Percentiles rank a stretch among this genome's conserved stretches.
Evolutionary conservation across 2,113 vertebrate genomes (phyloP).

Genomic region (Nematolebias whitei): DNA sequence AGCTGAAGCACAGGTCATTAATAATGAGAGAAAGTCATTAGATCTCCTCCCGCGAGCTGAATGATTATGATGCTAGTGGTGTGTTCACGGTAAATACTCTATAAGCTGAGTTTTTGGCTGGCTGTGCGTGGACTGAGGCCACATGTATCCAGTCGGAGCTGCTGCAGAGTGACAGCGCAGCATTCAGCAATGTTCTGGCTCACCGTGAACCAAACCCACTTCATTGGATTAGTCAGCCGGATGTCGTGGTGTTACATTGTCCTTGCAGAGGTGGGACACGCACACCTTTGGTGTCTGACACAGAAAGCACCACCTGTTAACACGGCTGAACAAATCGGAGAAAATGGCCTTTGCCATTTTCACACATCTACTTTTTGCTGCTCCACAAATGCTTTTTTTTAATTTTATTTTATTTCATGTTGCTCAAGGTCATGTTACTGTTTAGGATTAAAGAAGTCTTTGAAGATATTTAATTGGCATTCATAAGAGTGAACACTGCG

Average conservation of each 20-base stretch:
- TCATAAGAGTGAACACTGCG: conserved; percentile 19
- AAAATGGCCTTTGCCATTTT: conserved; percentile 37
- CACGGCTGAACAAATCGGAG: conserved; percentile 43
- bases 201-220: conserved; percentile 39
- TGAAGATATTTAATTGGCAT: conserved; percentile 37
- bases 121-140: conserved; percentile 39
- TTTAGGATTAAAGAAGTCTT: conserved; percentile 34
- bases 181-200: conserved; percentile 39
- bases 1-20: conserved; percentile 69
- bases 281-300: conserved; percentile 49
- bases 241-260: conserved; percentile 21
- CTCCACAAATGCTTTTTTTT: not conserved
- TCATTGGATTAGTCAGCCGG: conserved; percentile 63
- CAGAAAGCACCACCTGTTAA: conserved; percentile 39
- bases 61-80: conserved; percentile 71
- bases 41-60: conserved; percentile 61
- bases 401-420: not conserved
- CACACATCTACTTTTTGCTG: not conserved
- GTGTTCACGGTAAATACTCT: conserved; percentile 67
- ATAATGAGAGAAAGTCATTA: conserved; percentile 76
- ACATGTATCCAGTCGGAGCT: conserved; percentile 44
- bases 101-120: conserved; percentile 47
- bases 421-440: conserved; percentile 19
- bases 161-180: not conserved
- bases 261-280: conserved; percentile 30